These are phyloP conservation scores for Diadophis punctatus DNA, from an alignment of 2,113 vertebrate genomes.

Conservation along the genomic window DNA sequence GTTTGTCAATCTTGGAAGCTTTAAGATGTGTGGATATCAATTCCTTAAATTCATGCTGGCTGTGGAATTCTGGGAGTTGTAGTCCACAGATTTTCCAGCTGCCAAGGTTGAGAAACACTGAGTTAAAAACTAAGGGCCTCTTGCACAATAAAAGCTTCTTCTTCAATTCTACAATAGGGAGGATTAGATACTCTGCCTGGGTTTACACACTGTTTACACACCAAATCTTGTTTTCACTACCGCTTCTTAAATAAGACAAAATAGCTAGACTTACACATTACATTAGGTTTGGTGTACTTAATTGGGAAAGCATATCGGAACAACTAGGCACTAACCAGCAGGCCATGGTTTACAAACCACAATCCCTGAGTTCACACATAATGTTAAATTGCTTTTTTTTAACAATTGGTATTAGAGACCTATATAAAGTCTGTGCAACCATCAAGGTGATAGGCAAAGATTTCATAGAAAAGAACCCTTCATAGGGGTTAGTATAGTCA, in stretches of 20 bases:
- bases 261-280: background rate
- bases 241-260: background rate
- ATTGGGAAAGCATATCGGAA: background rate
- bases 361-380: background rate
- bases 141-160: background rate
- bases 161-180: background rate
- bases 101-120: background rate
- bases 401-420: background rate
- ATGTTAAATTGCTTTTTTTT: background rate
- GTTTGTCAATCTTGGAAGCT: background rate
- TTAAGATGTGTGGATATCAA: background rate
- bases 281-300: background rate
- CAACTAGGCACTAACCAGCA: background rate
- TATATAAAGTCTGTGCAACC: background rate
- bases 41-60: background rate
- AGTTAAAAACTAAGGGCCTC: background rate
- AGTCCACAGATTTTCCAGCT: background rate
- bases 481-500: background rate
- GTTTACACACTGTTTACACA: background rate
- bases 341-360: background rate
- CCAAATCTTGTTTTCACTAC: background rate
- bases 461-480: background rate
- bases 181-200: background rate
- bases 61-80: background rate
- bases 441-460: background rate